Conservation (phyloP, 1,140 invertebrate genomes). For the Dryas iulia region DNA sequence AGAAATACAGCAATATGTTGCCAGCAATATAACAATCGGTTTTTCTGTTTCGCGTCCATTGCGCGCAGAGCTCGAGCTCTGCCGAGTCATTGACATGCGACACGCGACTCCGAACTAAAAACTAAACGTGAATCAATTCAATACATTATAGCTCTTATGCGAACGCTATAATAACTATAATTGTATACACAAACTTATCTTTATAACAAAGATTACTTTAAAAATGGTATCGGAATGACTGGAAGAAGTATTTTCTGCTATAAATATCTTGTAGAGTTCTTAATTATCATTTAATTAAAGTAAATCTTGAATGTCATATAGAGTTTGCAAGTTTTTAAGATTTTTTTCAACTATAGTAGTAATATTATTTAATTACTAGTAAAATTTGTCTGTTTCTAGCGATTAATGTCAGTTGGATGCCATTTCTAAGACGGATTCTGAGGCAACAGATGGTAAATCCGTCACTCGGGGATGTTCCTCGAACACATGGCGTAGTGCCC, state of each 20-base stretch:
- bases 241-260: neutral
- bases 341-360: neutral
- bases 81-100: conserved; percentile 61
- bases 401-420: neutral
- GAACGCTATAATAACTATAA: conserved; percentile 17
- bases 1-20: conserved; percentile 26
- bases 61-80: conserved; percentile 32
- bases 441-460: conserved; percentile 36
- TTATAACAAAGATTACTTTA: neutral
- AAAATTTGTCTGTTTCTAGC: neutral
- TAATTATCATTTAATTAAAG: neutral
- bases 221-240: conserved; percentile 3
- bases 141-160: conserved; percentile 35
- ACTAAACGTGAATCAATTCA: conserved; percentile 31
- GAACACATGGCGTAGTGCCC: conserved; percentile 40
- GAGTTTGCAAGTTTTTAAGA: neutral
- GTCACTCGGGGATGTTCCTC: conserved; percentile 36
- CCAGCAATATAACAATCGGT: conserved; percentile 36
- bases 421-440: conserved; percentile 2
- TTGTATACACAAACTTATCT: conserved; percentile 4
- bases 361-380: neutral
- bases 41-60: conserved; percentile 48
- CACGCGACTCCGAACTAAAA: conserved; percentile 47
- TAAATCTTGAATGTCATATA: neutral
- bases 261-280: neutral